Percentiles rank a stretch among this genome's conserved stretches.
These are phyloP conservation scores for Mesoligia furuncula DNA, from an alignment of 2,888 invertebrate species.

Conservation along the genomic window DNA sequence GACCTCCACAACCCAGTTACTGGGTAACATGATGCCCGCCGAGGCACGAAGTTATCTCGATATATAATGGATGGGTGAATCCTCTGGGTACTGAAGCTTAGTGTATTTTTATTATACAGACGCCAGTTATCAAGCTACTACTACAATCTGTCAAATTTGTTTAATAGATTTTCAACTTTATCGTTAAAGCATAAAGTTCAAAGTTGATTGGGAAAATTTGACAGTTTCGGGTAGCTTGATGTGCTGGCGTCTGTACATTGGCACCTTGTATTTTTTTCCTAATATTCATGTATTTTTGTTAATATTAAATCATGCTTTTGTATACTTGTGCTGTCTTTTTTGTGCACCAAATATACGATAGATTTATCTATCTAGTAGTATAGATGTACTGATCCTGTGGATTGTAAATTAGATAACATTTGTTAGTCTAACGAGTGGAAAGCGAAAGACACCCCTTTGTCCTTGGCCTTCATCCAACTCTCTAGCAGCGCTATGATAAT, in stretches of 20 bases:
- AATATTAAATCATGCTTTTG: background rate
- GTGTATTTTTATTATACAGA: too few species aligned
- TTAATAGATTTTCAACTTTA: too few species aligned
- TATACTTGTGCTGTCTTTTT: background rate
- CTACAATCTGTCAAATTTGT: too few species aligned
- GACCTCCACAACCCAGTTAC: too few species aligned
- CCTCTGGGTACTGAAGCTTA: background rate
- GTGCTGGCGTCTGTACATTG: too few species aligned
- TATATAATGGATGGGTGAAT: too few species aligned
- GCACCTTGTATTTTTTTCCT: background rate
- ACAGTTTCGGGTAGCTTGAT: too few species aligned
- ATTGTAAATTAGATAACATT: background rate
- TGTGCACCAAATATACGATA: background rate
- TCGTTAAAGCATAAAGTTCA: too few species aligned
- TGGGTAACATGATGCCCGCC: too few species aligned
- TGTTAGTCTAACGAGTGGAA: background rate
- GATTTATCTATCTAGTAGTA: background rate
- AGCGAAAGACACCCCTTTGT: slow-evolving; percentile 17
- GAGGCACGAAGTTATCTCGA: too few species aligned
- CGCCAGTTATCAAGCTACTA: too few species aligned
- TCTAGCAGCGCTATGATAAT: background rate
- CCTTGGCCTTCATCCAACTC: slow-evolving; percentile 37
- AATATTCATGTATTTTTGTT: background rate
- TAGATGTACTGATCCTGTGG: background rate
- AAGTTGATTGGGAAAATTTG: too few species aligned